A percentile compares a stretch with the other conserved stretches of the same genome.
These are phyloP conservation scores for Carcinoscorpius rotundicauda DNA, from an alignment of 1,140 invertebrate genomes.

Conservation along the genomic window DNA sequence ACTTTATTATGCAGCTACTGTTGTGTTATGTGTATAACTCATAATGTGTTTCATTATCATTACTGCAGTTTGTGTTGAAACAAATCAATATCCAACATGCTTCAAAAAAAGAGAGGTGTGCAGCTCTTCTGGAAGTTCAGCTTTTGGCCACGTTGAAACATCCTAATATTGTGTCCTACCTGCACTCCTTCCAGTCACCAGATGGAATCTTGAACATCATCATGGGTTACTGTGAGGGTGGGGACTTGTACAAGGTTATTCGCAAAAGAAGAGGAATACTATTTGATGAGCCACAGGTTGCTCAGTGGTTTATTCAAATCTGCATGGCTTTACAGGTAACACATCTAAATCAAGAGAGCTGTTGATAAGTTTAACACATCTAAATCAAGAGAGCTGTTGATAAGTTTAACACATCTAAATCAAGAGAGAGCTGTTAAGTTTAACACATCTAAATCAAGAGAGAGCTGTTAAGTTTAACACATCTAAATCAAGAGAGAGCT, in stretches of 20 bases:
- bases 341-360: background rate
- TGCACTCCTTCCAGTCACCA: constrained; percentile 38
- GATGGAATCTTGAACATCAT: constrained; percentile 39
- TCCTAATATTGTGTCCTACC: constrained; percentile 42
- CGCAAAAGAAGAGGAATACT: constrained; percentile 35
- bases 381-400: too few relatives aligned
- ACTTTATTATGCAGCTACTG: too few relatives aligned
- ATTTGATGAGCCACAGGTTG: constrained; percentile 37
- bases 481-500: too few relatives aligned
- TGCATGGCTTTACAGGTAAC: constrained; percentile 39
- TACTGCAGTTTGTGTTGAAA: constrained; percentile 40
- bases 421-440: too few relatives aligned
- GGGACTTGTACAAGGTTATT: constrained; percentile 39
- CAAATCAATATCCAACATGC: constrained; percentile 37
- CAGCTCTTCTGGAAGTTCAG: constrained; percentile 38
- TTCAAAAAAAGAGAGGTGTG: constrained; percentile 33
- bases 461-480: too few relatives aligned
- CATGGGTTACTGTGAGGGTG: constrained; percentile 43
- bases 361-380: too few relatives aligned
- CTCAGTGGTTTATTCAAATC: constrained; percentile 45
- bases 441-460: too few relatives aligned
- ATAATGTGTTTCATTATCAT: constrained; percentile 5
- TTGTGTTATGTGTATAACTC: too few relatives aligned
- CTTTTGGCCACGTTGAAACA: constrained; percentile 40
- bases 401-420: too few relatives aligned